Evolutionary conservation across 2,888 invertebrate genomes (phyloP).

Genomic region (Actias luna): DNA sequence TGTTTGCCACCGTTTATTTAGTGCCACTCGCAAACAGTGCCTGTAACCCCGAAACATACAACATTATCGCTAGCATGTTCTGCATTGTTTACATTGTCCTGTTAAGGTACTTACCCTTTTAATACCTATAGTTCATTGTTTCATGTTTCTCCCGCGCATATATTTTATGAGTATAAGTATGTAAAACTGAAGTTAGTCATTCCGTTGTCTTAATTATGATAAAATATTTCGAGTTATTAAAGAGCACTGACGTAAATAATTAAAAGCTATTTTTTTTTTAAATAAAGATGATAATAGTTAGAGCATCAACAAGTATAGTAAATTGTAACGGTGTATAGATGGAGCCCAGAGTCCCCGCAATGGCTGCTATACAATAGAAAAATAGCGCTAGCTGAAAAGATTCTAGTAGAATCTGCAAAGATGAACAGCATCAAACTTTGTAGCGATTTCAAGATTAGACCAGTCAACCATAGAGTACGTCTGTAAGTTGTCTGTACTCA

Average conservation of each 20-base stretch:
- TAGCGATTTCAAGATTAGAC: slow-evolving; percentile 69
- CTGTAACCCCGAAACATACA: slow-evolving; percentile 62
- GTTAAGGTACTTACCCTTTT: slow-evolving; percentile 42
- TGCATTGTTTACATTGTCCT: slow-evolving; percentile 42
- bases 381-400: slow-evolving; percentile 55
- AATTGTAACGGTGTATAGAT: slow-evolving; percentile 40
- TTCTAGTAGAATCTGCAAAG: slow-evolving; percentile 56
- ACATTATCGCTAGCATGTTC: slow-evolving; percentile 50
- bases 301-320: background rate
- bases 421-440: slow-evolving; percentile 58
- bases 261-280: background rate
- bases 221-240: background rate
- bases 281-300: no score
- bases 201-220: background rate
- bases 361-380: slow-evolving; percentile 67
- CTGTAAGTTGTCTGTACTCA: slow-evolving; percentile 38
- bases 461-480: slow-evolving; percentile 72
- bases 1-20: slow-evolving; percentile 48
- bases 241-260: background rate
- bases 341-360: slow-evolving; percentile 72
- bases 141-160: background rate
- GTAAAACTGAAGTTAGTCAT: background rate
- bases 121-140: background rate
- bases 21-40: slow-evolving; percentile 56
- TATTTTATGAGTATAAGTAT: background rate